A percentile compares a stretch with the other conserved stretches of the same genome.
These are phyloP conservation scores for Biston stratarius DNA, from an alignment of 2,888 invertebrate genomes.

Conservation along the genomic window DNA sequence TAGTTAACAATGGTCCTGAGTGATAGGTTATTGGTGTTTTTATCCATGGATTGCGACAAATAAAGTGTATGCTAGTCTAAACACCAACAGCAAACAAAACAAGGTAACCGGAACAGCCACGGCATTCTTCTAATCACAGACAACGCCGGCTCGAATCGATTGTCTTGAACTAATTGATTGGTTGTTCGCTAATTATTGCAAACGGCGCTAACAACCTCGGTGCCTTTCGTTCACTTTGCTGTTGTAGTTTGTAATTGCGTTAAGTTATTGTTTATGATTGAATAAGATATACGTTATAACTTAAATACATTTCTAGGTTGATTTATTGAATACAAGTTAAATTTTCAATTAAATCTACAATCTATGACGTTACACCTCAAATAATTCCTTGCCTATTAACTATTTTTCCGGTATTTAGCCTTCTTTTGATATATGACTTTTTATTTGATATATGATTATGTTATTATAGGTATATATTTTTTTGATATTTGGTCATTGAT, in stretches of 20 bases:
- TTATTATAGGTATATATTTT: no score
- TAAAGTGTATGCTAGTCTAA: neutral
- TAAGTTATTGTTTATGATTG: conserved; percentile 1
- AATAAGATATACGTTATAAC: neutral
- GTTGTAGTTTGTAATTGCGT: neutral
- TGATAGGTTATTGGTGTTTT: no score
- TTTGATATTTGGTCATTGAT: no score
- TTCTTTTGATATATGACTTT: no score
- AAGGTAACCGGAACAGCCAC: conserved; percentile 38
- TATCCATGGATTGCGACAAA: no score
- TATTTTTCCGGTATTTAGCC: no score
- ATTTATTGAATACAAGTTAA: neutral
- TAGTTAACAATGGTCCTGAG: no score
- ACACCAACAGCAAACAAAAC: conserved; percentile 19
- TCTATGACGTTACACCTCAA: no score
- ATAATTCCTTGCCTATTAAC: no score
- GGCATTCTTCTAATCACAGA: conserved; percentile 21
- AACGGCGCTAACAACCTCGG: conserved; percentile 17
- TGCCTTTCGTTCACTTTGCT: conserved; percentile 16
- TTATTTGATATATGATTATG: no score
- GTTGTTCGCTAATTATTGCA: conserved; percentile 27
- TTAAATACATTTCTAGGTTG: no score
- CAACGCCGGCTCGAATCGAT: conserved; percentile 21
- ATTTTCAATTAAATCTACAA: no score
- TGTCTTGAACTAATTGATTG: conserved; percentile 27